These are phyloP conservation scores for Pongo pygmaeus DNA, from an alignment of 2,113 vertebrate genomes.

Conservation along the genomic window DNA sequence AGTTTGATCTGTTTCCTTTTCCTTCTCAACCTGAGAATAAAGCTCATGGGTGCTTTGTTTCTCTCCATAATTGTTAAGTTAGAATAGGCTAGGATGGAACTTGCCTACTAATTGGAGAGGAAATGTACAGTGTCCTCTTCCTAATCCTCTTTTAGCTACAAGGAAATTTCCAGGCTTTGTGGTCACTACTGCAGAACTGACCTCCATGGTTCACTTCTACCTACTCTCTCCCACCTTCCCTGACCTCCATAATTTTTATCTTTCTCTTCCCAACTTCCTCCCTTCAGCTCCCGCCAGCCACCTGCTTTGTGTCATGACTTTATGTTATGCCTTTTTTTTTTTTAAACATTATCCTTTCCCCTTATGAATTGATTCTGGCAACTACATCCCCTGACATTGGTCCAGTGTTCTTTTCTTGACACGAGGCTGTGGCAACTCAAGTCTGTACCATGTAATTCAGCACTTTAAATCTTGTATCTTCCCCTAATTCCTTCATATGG, in stretches of 20 bases:
- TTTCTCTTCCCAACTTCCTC: neutral
- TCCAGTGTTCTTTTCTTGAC: neutral
- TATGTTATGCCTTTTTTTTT: neutral
- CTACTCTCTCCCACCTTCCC: too few species aligned
- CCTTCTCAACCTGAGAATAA: neutral
- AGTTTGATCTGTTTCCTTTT: neutral
- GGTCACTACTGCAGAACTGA: neutral
- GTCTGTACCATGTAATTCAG: neutral
- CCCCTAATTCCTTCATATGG: neutral
- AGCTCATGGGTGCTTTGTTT: neutral
- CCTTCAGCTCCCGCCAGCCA: neutral
- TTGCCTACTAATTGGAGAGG: neutral
- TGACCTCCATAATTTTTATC: neutral
- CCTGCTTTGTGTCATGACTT: neutral
- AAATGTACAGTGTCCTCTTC: neutral
- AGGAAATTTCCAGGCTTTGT: neutral
- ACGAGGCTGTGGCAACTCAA: neutral
- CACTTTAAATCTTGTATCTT: neutral
- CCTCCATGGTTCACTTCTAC: rapidly evolving
- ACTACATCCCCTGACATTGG: neutral
- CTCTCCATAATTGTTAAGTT: neutral
- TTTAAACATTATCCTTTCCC: neutral
- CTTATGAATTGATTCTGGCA: neutral
- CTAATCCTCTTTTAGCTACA: neutral
- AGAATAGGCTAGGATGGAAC: neutral